A percentile compares a stretch with the other conserved stretches of the same genome.
phyloP scores from a whole-genome alignment of 2,888 invertebrate genomes.

The Selenia dentaria region DNA sequence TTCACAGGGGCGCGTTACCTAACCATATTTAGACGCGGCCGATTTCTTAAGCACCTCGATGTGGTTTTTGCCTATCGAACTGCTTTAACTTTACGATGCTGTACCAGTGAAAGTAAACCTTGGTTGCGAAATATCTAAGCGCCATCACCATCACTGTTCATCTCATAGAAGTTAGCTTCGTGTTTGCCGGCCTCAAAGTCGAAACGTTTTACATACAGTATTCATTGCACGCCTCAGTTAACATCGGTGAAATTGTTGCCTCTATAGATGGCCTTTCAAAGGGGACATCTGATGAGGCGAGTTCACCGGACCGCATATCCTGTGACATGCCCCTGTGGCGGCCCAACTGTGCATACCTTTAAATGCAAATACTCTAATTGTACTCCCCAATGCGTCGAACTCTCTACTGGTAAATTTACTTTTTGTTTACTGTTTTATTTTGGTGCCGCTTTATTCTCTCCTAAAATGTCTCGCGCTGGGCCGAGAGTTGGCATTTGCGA shows the following conservation, averaged over 20 bases:
- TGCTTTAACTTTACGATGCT: constrained; percentile 52
- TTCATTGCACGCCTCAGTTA: constrained; percentile 64
- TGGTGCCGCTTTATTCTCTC: constrained; percentile 23
- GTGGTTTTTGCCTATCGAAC: constrained; percentile 54
- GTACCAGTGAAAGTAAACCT: constrained; percentile 60
- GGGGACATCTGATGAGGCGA: constrained; percentile 68
- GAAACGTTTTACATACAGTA: constrained; percentile 37
- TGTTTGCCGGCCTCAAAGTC: constrained; percentile 28
- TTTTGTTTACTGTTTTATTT: constrained; percentile 11
- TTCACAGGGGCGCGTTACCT: constrained; percentile 64
- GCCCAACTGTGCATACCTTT: constrained; percentile 46
- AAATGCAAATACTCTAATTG: constrained; percentile 50
- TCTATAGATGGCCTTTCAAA: constrained; percentile 63
- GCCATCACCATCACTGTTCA: constrained; percentile 26
- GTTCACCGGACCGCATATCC: constrained; percentile 74
- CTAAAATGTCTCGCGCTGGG: constrained; percentile 28
- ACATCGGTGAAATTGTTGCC: constrained; percentile 69
- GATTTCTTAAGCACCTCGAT: constrained; percentile 61
- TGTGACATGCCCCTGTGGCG: constrained; percentile 58
- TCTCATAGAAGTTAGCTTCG: constrained; percentile 13
- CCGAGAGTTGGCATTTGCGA: constrained; percentile 42
- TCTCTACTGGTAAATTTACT: constrained; percentile 13
- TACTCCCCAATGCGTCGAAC: constrained; percentile 24
- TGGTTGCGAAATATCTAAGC: constrained; percentile 51
- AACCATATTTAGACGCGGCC: constrained; percentile 60